Evolutionary conservation across 2,113 vertebrate genomes (phyloP).

Genomic region (Chaetops frenatus): DNA sequence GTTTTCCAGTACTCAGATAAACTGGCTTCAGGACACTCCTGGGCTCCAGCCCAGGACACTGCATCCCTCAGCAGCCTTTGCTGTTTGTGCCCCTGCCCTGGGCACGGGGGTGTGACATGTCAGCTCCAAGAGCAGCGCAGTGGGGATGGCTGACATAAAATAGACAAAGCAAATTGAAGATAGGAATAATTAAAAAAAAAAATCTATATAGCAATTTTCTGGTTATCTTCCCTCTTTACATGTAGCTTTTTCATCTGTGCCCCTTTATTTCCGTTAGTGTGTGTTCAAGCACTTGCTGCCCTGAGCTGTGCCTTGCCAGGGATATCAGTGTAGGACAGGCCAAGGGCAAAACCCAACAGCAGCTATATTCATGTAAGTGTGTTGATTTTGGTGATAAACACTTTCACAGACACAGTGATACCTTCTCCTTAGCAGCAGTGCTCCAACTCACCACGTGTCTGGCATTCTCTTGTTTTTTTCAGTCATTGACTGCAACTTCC

Average conservation of each 20-base stretch:
- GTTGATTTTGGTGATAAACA: background rate
- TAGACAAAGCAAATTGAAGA: background rate
- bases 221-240: background rate
- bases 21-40: background rate
- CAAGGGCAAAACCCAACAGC: background rate
- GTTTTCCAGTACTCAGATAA: background rate
- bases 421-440: background rate
- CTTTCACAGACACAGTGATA: background rate
- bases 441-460: background rate
- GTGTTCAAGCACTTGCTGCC: background rate
- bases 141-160: background rate
- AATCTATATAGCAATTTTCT: background rate
- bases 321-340: background rate
- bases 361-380: background rate
- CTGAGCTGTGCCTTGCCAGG: background rate
- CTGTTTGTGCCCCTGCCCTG: background rate
- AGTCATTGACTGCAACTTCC: background rate
- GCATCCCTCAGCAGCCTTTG: background rate
- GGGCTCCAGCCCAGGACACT: background rate
- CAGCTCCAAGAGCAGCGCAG: fast-evolving
- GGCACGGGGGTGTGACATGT: background rate
- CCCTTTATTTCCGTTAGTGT: background rate
- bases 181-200: background rate
- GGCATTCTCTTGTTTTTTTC: background rate
- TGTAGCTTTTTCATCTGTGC: background rate